Percentiles rank a stretch among this genome's conserved stretches.
phyloP scores from a whole-genome alignment of 2,888 invertebrate genomes.

The Cyaniris semiargus region DNA sequence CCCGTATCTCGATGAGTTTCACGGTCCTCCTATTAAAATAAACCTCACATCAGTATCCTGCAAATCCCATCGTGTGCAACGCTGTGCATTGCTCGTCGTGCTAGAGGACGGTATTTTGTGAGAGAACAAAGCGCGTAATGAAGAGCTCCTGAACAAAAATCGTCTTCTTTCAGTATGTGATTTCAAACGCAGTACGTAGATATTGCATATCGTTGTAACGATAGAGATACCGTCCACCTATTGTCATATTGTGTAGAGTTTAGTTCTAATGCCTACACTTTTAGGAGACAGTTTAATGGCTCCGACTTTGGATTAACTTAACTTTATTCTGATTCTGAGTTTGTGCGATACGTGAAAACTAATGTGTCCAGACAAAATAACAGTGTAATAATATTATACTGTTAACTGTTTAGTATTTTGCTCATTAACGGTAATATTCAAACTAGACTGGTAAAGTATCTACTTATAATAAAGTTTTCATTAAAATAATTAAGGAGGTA shows the following conservation, averaged over 20 bases:
- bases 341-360: not conserved
- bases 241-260: slow-evolving; percentile 51
- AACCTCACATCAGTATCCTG: slow-evolving; percentile 28
- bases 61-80: not conserved
- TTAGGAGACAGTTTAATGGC: slow-evolving; percentile 27
- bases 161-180: not conserved
- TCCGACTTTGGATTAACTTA: not conserved
- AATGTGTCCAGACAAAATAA: not conserved
- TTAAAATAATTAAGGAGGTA: too few relatives aligned
- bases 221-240: slow-evolving; percentile 49
- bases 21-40: slow-evolving; percentile 32
- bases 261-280: slow-evolving; percentile 45
- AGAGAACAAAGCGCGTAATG: slow-evolving; percentile 26
- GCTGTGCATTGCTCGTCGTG: slow-evolving; percentile 10
- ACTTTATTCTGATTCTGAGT: slow-evolving; percentile 14
- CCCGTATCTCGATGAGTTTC: slow-evolving; percentile 39
- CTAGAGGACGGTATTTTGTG: not conserved
- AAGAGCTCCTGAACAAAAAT: slow-evolving; percentile 9
- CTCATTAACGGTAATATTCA: too few relatives aligned
- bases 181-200: slow-evolving; percentile 31
- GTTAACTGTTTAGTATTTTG: not conserved
- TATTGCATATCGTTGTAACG: slow-evolving; percentile 41
- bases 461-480: too few relatives aligned
- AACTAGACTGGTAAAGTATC: too few relatives aligned
- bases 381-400: not conserved